Evolutionary conservation across 2,113 vertebrate species (phyloP).

Genomic region (Hylia prasina): DNA sequence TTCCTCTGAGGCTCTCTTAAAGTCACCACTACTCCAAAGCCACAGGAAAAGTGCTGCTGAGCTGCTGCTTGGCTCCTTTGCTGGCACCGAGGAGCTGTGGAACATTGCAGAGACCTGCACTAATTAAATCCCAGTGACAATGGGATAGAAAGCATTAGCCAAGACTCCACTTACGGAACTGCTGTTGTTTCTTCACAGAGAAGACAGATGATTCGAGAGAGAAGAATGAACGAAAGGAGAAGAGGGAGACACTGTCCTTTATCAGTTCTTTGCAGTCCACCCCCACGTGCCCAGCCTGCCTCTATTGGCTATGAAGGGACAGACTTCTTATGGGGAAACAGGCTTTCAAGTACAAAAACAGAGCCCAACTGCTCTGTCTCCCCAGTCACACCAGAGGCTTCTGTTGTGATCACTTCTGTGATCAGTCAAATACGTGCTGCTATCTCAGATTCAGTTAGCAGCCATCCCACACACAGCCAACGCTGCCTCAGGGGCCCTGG

Average conservation of each 20-base stretch:
- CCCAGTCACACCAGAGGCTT: neutral
- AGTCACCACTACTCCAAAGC: neutral
- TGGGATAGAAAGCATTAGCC: neutral
- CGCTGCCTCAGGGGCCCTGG: accelerated
- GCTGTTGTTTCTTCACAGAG: neutral
- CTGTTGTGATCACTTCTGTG: neutral
- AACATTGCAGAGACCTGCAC: neutral
- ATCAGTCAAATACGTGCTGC: neutral
- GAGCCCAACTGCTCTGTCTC: neutral
- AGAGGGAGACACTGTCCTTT: accelerated
- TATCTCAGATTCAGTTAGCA: neutral
- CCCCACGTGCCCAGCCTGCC: neutral
- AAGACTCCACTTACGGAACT: neutral
- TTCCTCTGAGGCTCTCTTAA: slow-evolving; percentile 15
- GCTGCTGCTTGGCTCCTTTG: neutral
- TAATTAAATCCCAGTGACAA: neutral
- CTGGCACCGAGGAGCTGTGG: neutral
- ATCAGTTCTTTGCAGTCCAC: neutral
- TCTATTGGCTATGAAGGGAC: neutral
- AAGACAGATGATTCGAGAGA: neutral
- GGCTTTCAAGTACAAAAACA: neutral
- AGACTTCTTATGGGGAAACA: neutral
- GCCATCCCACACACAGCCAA: accelerated
- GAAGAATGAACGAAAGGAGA: neutral
- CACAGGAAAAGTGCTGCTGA: neutral